Evolutionary conservation across 2,888 invertebrate genomes (phyloP), one percentile per base, ranked within the genome.

Genomic region (Hydropsyche betteni): DNA sequence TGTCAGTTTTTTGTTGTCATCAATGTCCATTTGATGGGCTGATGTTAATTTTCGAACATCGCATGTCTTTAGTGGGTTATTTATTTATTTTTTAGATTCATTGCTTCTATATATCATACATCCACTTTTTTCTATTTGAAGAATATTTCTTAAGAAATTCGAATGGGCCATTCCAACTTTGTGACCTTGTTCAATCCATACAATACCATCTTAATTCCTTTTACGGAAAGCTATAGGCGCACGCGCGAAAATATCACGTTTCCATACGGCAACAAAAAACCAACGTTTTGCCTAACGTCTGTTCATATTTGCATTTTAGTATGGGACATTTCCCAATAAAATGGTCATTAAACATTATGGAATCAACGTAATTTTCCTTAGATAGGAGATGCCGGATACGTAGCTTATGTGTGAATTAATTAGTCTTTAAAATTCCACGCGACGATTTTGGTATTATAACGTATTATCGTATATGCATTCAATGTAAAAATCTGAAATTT

Each of bases 191-290:
- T 64, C 34, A 44, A 33, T n/a, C 64, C 36, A 64, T 36, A 64
- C 64, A 64, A 64, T 33, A 34, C 64, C 64, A 34, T 64, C 64
- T 64, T 64, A 64, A 64, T 64, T 64, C 64, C 64, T 34, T 64
- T 64, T 64, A 64, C 64, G 64, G 64, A 64, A 64, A 33, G 64
- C 64, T 36, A n/a, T 4, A 33, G n/a, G 36, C 12, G 10, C 34
- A 33, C 64, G 34, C 36, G 64, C 64, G 34, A 64, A 64, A 64
- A 64, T 64, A 64, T 64, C 64, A 64, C 64, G 64, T 64, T 64
- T 64, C 64, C 64, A 36, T 36, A 64, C 44, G 44, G 44, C 44
- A 44, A 44, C 44, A 44, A 44, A 44, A 44, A 44, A 44, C 24
- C 24, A 44, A 44, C 10, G 2, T 24, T 24, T 24, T 24, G 24